Evolutionary conservation across 2,888 invertebrate genomes (phyloP), one percentile per base, ranked within the genome.

Genomic region (Cantharis nigra): DNA sequence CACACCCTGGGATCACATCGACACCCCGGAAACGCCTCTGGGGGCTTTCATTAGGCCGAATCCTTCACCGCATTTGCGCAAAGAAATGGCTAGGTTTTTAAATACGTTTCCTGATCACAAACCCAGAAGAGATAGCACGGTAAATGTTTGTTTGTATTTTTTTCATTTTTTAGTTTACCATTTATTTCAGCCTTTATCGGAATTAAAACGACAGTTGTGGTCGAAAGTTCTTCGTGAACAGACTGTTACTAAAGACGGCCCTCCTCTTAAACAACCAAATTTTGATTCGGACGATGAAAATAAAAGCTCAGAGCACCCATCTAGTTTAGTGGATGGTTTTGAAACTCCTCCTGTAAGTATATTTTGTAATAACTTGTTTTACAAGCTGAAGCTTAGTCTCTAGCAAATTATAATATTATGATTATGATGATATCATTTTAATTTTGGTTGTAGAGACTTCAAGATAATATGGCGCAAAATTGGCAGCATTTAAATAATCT

Each of bases 1-100:
- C 5, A 83, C 85, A 75, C 86, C 80, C 11, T 78, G 77, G 71
- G 76, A 79, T 79, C 87, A 89, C 70, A 85, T 90, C 3, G 86
- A 89, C 13, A 92, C 92, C 0, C 92, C 92, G 0, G 90, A 91
- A 1, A 90, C 91, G 9, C 92, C 92, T 0, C 89, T 91, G 75
- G 92, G 91, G 2, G 87, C 88, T 49, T 86, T 89, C 74, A 87
- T 91, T 63, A 85, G 85, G 28, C 86, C 89, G 0, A 87, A 90
- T 85, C 91, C 91, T 3, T 90, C 91, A 0, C 89, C 90, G 0
- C 85, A 86, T 9, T 88, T 91, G 3, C 87, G 90, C 75, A 92
- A 92, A 83, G 86, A 86, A 18, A 90, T 89, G 88, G 84, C 88
- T 20, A 88, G 87, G 76, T 91, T 88, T 88, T 85, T 90, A n/a